Evolutionary conservation across 2,113 vertebrate species (phyloP).

Genomic region (Pelobates fuscus): DNA sequence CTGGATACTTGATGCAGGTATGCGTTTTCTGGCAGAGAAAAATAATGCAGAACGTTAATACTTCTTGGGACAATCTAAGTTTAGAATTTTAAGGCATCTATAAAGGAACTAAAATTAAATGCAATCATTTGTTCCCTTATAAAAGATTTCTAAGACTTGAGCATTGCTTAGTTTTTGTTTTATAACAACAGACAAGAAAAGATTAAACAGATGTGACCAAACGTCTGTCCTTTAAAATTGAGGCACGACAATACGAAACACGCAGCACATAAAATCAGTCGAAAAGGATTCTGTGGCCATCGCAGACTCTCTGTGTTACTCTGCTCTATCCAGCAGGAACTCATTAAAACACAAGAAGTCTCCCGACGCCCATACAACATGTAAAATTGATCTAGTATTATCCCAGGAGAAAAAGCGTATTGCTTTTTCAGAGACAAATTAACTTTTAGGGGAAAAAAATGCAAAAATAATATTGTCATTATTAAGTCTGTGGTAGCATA

Average conservation of each 20-base stretch:
- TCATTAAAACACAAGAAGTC: slow-evolving; percentile 24
- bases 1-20: no score
- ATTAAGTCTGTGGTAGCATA: slow-evolving; percentile 1
- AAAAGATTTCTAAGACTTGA: no score
- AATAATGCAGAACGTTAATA: no score
- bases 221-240: background rate
- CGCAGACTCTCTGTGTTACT: slow-evolving; percentile 6
- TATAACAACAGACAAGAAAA: background rate
- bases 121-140: no score
- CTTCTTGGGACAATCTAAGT: no score
- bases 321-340: background rate
- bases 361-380: slow-evolving; percentile 5
- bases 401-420: slow-evolving; percentile 11
- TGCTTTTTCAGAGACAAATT: slow-evolving; percentile 1
- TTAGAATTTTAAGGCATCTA: no score
- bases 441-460: background rate
- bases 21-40: no score
- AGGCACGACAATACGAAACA: slow-evolving; percentile 14
- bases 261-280: background rate
- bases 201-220: background rate
- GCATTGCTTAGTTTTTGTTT: no score
- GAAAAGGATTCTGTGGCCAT: background rate
- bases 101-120: no score
- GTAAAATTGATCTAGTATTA: slow-evolving; percentile 9
- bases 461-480: slow-evolving; percentile 9